Evolutionary conservation across 2,113 vertebrate genomes (phyloP), one percentile per base, ranked within the genome.

Genomic region (Neolamprologus fasciatus): DNA sequence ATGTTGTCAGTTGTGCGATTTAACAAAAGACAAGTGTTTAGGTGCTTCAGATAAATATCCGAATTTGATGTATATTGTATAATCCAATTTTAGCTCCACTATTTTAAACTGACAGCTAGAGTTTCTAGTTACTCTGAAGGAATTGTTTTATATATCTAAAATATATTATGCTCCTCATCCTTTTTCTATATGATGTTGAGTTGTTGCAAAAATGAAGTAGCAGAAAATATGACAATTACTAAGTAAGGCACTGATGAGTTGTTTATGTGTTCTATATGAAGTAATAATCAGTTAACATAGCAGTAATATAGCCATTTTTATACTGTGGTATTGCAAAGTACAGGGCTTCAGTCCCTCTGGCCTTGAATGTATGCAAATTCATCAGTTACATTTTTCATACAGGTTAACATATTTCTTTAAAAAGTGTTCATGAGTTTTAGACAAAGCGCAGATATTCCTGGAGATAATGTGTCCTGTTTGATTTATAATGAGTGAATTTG

Each of bases 401-500:
- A 23, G 7, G 50, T 82, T 80, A 82, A 91, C 71, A 79, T 61
- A 66, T 82, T 82, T 63, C 31, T 28, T 33, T 16, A 58, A 85
- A 57, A 35, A 80, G 68, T 17, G 37, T 63, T 86, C 76, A 45
- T 19, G 42, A 81, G 45, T 53, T 86, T 31, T 68, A 85, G 73
- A 89, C 78, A 81, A 63, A 45, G 40, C 21, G 19, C 21, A 37
- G 85, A 86, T 93, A 86, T 87, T 93, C 81, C 89, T 85, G 17
- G 23, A 93, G 73, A 88, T 90, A 83, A 91, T 40, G 83, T 83
- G 81, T 80, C 61, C 79, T 37, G 55, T 90, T 91, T 92, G 91
- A 93, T 95, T 94, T 92, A 92, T 93, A 93, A 93, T 89, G 87
- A 94, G 71, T 83, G 89, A 90, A 87, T 92, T 82, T 94, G 78